A percentile compares a stretch with the other conserved stretches of the same genome.
These are phyloP conservation scores for Epinotia nisella DNA, from an alignment of 2,888 invertebrate genomes.

Conservation along the genomic window DNA sequence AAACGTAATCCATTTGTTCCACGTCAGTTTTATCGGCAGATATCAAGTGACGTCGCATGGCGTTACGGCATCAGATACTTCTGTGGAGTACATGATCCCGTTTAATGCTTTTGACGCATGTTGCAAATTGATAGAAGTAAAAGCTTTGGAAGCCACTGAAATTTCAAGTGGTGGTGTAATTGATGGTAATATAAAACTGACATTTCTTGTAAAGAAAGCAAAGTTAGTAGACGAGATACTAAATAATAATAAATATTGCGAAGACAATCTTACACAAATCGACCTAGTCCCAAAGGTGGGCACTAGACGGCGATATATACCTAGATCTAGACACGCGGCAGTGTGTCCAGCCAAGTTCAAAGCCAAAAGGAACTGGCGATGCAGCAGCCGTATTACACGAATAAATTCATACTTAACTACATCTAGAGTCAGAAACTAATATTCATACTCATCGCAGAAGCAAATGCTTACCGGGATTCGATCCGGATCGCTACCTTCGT, in stretches of 20 bases:
- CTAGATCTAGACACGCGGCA: no score
- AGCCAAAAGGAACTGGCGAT: no score
- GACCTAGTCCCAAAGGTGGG: no score
- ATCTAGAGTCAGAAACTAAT: not conserved
- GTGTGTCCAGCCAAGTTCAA: no score
- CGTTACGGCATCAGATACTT: conserved; percentile 23
- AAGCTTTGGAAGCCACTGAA: conserved; percentile 22
- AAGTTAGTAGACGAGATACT: not conserved
- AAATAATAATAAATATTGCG: no score
- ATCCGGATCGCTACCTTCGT: not conserved
- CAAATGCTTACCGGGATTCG: not conserved
- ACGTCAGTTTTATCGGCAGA: conserved; percentile 43
- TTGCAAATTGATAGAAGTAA: conserved; percentile 36
- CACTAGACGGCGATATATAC: no score
- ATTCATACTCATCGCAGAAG: no score
- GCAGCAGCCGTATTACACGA: no score
- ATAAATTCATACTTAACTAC: not conserved
- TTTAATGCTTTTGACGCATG: conserved; percentile 42
- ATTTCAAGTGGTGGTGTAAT: conserved; percentile 18
- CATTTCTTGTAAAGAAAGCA: not conserved
- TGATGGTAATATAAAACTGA: conserved; percentile 15
- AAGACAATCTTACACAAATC: no score
- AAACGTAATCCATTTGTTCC: conserved; percentile 40
- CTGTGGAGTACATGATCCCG: conserved; percentile 30
- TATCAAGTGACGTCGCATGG: conserved; percentile 41